A percentile compares a stretch with the other conserved stretches of the same genome.
Evolutionary conservation across 1,140 invertebrate species (phyloP).

Genomic region (Leptopilina clavipes): DNA sequence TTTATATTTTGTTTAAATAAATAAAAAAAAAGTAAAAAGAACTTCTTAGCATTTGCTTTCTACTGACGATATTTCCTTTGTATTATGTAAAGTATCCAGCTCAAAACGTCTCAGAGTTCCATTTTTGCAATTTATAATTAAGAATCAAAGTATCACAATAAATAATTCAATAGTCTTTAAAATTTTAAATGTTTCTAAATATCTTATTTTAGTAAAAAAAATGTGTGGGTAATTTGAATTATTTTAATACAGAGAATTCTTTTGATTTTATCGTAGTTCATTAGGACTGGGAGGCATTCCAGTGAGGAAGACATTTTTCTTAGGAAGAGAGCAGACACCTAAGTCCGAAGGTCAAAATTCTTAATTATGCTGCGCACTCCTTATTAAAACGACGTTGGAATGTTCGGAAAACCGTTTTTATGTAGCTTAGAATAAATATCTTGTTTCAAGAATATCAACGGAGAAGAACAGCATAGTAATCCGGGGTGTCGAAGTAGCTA

Average conservation of each 20-base stretch:
- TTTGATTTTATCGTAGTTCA: conserved; percentile 29
- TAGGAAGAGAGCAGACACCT: conserved; percentile 13
- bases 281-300: conserved; percentile 23
- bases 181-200: background rate
- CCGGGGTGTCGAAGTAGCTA: background rate
- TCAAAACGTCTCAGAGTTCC: conserved; percentile 59
- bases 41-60: too few species aligned
- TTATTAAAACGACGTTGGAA: conserved; percentile 16
- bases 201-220: background rate
- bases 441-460: conserved; percentile 26
- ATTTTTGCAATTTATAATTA: conserved; percentile 62
- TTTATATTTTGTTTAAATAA: too few species aligned
- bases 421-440: conserved; percentile 1
- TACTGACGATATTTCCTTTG: conserved; percentile 64
- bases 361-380: conserved; percentile 26
- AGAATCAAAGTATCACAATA: conserved; percentile 52
- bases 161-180: background rate
- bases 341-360: conserved; percentile 26
- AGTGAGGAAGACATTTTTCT: conserved; percentile 20
- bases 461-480: background rate
- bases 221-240: conserved; percentile 12
- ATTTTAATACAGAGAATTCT: conserved; percentile 24
- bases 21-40: too few species aligned
- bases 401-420: conserved; percentile 5
- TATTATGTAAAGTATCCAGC: conserved; percentile 64